Base-by-base conservation (phyloP, 1,140 invertebrate genomes). In the Macrocentrus cingulum region DNA sequence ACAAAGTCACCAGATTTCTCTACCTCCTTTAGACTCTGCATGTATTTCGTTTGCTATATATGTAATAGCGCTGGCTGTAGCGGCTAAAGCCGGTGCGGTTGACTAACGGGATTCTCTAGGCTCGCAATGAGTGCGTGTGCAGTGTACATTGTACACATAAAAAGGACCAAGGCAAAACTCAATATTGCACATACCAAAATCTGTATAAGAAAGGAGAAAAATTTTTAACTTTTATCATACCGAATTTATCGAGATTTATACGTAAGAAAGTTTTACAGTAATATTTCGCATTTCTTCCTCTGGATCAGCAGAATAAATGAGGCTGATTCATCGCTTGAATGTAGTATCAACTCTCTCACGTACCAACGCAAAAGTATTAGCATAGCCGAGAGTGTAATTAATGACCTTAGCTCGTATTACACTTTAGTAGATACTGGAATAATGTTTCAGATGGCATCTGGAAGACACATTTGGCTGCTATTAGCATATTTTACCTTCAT, bases 361-460 rank as follows among this genome's bases (percentile, higher is more conserved):
- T n/a, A n/a, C n/a, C n/a, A n/a, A n/a, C n/a, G n/a, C n/a, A n/a
- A n/a, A n/a, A n/a, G n/a, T n/a, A n/a, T n/a, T n/a, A n/a, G n/a
- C n/a, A n/a, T n/a, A n/a, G n/a, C n/a, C n/a, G n/a, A n/a, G n/a
- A n/a, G n/a, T n/a, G n/a, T n/a, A n/a, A n/a, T n/a, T n/a, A n/a
- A n/a, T n/a, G n/a, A n/a, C n/a, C n/a, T n/a, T n/a, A n/a, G n/a
- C n/a, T n/a, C n/a, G n/a, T n/a, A n/a, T n/a, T n/a, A n/a, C n/a
- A n/a, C n/a, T n/a, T n/a, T n/a, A n/a, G n/a, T n/a, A n/a, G n/a
- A n/a, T n/a, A n/a, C n/a, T n/a, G n/a, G n/a, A n/a, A n/a, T n/a
- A 39, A 4, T 39, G 22, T 61, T 69, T 20, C 69, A 79, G 75
- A 78, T 79, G 77, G 61, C 68, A 69, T 63, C 64, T 63, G 54